Evolutionary conservation across 2,797 vertebrate genomes (phyloP), one percentile per base, ranked within the genome.

Genomic region (Aselliscus stoliczkanus): DNA sequence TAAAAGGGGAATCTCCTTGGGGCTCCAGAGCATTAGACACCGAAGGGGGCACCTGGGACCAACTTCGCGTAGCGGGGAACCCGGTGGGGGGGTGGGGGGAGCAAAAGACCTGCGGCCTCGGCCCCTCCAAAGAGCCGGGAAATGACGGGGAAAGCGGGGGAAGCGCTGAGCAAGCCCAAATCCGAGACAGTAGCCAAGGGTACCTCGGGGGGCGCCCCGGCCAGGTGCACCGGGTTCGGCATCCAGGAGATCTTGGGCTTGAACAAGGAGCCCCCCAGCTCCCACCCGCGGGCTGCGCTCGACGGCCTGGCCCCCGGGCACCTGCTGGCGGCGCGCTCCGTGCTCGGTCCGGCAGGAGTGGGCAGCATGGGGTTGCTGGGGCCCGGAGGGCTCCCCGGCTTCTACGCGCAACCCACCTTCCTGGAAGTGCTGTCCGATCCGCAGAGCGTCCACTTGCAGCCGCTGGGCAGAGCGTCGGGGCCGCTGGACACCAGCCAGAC

Each of bases 211-310:
- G 83, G 91, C 69, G 84, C 96, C 81, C 97, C 97, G 54, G 97
- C 94, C 95, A 98, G 99, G 98, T 99, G 99, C 99, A 99, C 99
- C 10, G 99, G 99, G 58, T 99, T 99, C 96, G 99, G 99, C 97
- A 99, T 99, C 98, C 99, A 99, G 98, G 99, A 99, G 99, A 99
- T 99, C 88, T 97, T 99, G 98, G 99, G 99, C 89, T 99, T 99
- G 95, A 99, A 99, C 97, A 99, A 99, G 98, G 99, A 99, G 97
- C 99, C 99, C 39, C 98, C 99, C 88, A 97, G 96, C 87, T 98
- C 99, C 77, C 99, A 99, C 85, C 98, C 98, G 25, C 98, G 99
- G 97, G 98, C 97, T 73, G 97, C 98, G 80, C 98, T 99, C 94
- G 98, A 99, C 97, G 98, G 99, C 70, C 98, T 99, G 97, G 99